Percentiles rank a stretch among this genome's conserved stretches.
Evolutionary conservation across 2,888 invertebrate genomes (phyloP).

Genomic region (Ernsta delagoae): DNA sequence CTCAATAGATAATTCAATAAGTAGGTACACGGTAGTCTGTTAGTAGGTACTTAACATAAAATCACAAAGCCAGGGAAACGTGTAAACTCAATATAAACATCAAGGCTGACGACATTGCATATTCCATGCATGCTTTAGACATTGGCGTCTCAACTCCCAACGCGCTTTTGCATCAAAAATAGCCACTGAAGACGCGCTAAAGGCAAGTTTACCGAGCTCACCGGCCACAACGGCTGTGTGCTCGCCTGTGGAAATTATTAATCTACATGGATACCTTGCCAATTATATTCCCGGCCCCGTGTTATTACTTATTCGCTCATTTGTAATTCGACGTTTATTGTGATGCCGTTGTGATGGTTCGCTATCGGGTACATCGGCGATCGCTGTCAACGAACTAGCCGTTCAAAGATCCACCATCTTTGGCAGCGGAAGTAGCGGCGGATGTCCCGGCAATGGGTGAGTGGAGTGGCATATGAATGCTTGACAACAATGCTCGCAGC

Average conservation of each 20-base stretch:
- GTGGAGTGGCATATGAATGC: conserved; percentile 79
- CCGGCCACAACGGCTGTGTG: conserved; percentile 70
- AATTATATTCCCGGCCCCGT: conserved; percentile 42
- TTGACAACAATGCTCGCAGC: conserved; percentile 74
- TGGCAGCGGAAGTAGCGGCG: conserved; percentile 83
- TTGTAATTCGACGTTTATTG: conserved; percentile 49
- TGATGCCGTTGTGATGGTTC: conserved; percentile 58
- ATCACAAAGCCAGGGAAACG: conserved; percentile 29
- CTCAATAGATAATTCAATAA: too few species aligned
- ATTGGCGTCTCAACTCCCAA: conserved; percentile 81
- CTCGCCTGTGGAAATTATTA: conserved; percentile 46
- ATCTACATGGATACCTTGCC: conserved; percentile 43
- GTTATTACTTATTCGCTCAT: conserved; percentile 41
- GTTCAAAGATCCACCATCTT: conserved; percentile 80
- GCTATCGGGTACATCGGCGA: conserved; percentile 53
- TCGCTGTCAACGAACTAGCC: conserved; percentile 78
- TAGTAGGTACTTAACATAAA: conserved; percentile 11
- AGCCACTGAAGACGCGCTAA: conserved; percentile 79
- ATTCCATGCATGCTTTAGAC: conserved; percentile 84
- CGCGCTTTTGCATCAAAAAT: conserved; percentile 84
- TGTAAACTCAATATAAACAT: conserved; percentile 51
- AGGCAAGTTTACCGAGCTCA: conserved; percentile 77
- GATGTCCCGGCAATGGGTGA: conserved; percentile 84
- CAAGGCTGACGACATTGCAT: conserved; percentile 82
- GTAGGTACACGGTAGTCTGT: too few species aligned